Conservation (phyloP, 2,113 vertebrate genomes). For the Motacilla alba region DNA sequence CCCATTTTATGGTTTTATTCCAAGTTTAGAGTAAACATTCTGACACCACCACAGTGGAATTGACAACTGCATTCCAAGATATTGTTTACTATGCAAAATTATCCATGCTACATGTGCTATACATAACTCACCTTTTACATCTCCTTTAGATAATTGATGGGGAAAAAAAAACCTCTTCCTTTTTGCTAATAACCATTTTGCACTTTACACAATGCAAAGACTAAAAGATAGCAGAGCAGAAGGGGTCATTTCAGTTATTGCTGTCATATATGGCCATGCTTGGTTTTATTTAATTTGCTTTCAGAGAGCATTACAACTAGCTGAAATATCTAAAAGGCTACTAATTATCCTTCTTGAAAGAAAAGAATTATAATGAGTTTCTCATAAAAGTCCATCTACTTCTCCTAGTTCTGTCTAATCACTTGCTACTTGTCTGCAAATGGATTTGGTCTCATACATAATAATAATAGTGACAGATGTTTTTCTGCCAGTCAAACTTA, state of each 20-base stretch:
- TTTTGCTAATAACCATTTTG: neutral
- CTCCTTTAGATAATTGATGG: neutral
- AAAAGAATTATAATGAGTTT: constrained; percentile 22
- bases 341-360: constrained; percentile 39
- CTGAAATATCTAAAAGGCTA: constrained; percentile 4
- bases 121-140: neutral
- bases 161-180: neutral
- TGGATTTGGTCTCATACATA: constrained; percentile 42
- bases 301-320: constrained; percentile 1
- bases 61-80: neutral
- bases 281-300: constrained; percentile 32
- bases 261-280: neutral
- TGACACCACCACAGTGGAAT: neutral
- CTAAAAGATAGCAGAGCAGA: neutral
- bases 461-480: constrained; percentile 50
- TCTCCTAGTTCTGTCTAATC: constrained; percentile 41
- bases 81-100: neutral
- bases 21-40: neutral
- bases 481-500: constrained; percentile 52
- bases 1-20: neutral
- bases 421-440: constrained; percentile 56
- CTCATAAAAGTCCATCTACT: constrained; percentile 26
- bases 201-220: neutral
- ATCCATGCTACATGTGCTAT: neutral
- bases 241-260: neutral